Base-by-base conservation (phyloP, 1,140 invertebrate species). In the Drosophila eugracilis region DNA sequence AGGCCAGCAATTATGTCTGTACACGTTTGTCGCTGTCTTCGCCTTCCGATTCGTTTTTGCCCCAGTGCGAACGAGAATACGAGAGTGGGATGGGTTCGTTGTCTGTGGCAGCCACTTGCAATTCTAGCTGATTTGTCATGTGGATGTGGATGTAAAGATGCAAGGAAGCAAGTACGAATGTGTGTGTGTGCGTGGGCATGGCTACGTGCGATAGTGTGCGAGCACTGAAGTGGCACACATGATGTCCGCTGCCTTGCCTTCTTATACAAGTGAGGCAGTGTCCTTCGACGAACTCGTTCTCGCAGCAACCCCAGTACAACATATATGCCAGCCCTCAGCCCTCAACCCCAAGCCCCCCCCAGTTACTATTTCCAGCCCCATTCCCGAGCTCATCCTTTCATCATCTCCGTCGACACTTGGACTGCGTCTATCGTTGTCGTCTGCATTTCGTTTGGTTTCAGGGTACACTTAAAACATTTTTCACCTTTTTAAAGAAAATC, bases 81-180 rank as follows among this genome's bases (percentile, higher is more conserved):
- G 24, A 47, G 7, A 6, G n/a, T 15, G 52, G 12, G 26, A 21
- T n/a, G 42, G 36, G 63, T 50, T 42, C 48, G 54, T 45, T 57
- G 67, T 67, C 78, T 57, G 48, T 76, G 48, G 66, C 78, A 81
- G 57, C 72, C 73, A 81, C 78, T 81, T 76, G 78, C 77, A 76
- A 80, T 81, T 81, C 75, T 59, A 77, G 45, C 79, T 78, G 77
- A 75, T 86, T 86, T 88, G 83, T 86, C 78, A 75, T 81, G 66
- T 76, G 78, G 12, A 60, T 84, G 74, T 28, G 62, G 37, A 66
- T 66, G 63, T 21, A 30, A 21, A 59, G 28, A 60, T 49, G 54
- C 42, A 22, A 12, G 44, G 30, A 24, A 6, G 39, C 19, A 22
- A n/a, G 39, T 42, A 19, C 19, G 39, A 12, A 5, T 44, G 21